phyloP scores from a whole-genome alignment of 2,797 vertebrate species.

The Peromyscus eremicus region DNA sequence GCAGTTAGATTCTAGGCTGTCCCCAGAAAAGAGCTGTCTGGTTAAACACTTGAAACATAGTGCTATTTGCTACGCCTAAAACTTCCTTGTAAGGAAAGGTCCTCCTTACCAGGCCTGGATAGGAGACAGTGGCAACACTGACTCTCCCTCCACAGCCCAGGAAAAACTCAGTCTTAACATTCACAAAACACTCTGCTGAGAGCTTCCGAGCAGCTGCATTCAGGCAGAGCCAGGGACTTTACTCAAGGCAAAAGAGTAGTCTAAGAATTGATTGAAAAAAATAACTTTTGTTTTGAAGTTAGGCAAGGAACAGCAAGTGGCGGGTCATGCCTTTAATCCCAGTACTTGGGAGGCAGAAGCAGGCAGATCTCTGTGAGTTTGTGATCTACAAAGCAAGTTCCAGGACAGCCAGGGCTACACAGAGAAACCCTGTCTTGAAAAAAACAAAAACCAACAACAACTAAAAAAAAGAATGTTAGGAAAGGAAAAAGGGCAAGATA shows the following conservation, averaged over 20 bases:
- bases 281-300: constrained; percentile 55
- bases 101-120: constrained; percentile 70
- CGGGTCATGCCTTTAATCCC: background rate
- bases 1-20: constrained; percentile 41
- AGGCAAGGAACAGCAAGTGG: background rate
- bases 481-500: constrained; percentile 49
- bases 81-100: constrained; percentile 68
- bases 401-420: background rate
- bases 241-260: constrained; percentile 62
- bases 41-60: constrained; percentile 56
- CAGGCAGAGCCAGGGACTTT: constrained; percentile 66
- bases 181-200: constrained; percentile 70
- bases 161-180: constrained; percentile 73
- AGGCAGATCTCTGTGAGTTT: background rate
- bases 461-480: background rate
- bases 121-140: constrained; percentile 49
- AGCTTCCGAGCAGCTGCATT: constrained; percentile 73
- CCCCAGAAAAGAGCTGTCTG: constrained; percentile 60
- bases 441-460: too few species aligned
- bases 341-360: background rate
- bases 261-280: constrained; percentile 60
- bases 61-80: constrained; percentile 70
- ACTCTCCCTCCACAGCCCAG: constrained; percentile 54
- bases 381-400: background rate
- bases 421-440: background rate